These are phyloP conservation scores for Cactoblastis cactorum DNA, from an alignment of 2,888 invertebrate genomes.

Conservation along the genomic window DNA sequence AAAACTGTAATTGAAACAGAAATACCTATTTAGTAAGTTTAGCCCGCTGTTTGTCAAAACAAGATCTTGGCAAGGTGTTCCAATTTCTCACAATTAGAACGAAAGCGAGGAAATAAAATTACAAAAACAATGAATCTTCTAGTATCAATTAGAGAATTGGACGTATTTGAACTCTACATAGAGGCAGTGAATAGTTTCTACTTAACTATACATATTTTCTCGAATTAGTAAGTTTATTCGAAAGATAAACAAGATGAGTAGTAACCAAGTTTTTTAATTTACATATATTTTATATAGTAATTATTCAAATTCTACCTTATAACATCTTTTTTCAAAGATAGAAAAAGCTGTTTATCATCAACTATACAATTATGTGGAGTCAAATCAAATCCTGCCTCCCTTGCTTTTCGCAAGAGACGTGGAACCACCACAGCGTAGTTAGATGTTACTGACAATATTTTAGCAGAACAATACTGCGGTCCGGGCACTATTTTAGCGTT, in stretches of 20 bases:
- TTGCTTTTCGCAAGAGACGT: neutral
- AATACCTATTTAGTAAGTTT: neutral
- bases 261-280: too few relatives aligned
- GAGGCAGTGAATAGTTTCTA: too few relatives aligned
- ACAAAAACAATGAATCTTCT: neutral
- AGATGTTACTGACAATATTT: slow-evolving; percentile 7
- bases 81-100: neutral
- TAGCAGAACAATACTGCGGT: slow-evolving; percentile 1
- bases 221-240: too few relatives aligned
- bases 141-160: neutral
- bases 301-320: too few relatives aligned
- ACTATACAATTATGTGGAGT: neutral
- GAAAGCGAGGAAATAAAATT: neutral
- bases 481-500: neutral
- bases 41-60: slow-evolving; percentile 8
- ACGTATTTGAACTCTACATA: neutral
- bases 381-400: neutral
- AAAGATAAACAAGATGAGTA: too few relatives aligned
- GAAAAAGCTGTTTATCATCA: neutral
- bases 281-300: too few relatives aligned
- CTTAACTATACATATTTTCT: too few relatives aligned
- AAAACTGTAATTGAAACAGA: slow-evolving; percentile 2
- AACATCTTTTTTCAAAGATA: neutral
- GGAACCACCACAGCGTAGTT: neutral
- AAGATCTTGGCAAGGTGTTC: slow-evolving; percentile 7